A percentile compares a stretch with the other conserved stretches of the same genome.
phyloP scores from a whole-genome alignment of 2,113 vertebrate genomes.

The Phylloscopus whistleri region DNA sequence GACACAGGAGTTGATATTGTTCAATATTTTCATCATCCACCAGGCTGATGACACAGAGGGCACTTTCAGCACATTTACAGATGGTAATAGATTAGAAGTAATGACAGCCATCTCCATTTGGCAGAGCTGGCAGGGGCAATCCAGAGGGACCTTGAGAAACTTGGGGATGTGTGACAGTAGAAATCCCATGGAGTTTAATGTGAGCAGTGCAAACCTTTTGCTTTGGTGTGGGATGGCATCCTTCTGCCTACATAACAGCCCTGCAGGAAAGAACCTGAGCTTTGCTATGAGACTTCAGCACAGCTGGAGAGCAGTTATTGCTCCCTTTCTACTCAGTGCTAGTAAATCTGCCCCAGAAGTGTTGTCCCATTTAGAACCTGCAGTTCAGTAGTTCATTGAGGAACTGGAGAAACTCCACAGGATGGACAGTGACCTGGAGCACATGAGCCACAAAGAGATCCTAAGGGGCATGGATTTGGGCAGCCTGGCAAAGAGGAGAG shows the following conservation, averaged over 20 bases:
- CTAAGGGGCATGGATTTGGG: background rate
- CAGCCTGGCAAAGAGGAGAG: background rate
- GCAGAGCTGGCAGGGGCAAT: background rate
- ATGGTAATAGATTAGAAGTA: background rate
- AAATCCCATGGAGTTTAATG: background rate
- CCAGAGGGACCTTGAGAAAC: background rate
- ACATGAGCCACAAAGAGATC: background rate
- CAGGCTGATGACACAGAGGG: background rate
- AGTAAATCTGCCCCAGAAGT: background rate
- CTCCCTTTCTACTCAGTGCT: background rate
- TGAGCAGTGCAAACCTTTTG: background rate
- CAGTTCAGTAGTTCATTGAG: background rate
- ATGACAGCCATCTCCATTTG: background rate
- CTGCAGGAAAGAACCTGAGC: background rate
- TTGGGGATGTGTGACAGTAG: background rate
- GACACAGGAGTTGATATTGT: background rate
- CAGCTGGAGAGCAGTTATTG: background rate
- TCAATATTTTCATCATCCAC: slow-evolving; percentile 25
- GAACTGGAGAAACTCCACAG: background rate
- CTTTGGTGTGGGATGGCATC: background rate
- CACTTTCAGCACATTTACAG: background rate
- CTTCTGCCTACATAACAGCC: background rate
- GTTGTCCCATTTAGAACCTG: background rate
- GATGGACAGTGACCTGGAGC: background rate
- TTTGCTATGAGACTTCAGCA: background rate